A percentile compares a stretch with the other conserved stretches of the same genome.
Evolutionary conservation across 2,888 invertebrate genomes (phyloP).

Genomic region (Parnassius mnemosyne): DNA sequence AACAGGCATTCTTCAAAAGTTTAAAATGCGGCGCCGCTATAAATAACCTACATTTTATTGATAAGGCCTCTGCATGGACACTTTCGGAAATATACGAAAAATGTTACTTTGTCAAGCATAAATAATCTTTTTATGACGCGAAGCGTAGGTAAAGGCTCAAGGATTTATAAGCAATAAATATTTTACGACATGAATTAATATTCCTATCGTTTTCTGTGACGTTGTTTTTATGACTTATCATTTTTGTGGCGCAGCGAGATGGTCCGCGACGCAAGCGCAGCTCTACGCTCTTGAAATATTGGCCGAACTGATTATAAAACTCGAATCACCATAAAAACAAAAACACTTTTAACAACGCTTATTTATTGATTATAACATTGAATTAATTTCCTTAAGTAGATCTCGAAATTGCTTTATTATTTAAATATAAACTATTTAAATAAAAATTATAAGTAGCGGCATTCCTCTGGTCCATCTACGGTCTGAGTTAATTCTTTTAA

Average conservation of each 20-base stretch:
- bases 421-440: conserved; percentile 36
- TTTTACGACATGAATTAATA: conserved; percentile 81
- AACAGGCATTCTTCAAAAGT: conserved; percentile 39
- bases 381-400: conserved; percentile 57
- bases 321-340: conserved; percentile 66
- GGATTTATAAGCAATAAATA: conserved; percentile 80
- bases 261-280: conserved; percentile 52
- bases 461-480: conserved; percentile 7
- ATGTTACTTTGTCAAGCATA: conserved; percentile 78
- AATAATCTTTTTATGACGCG: conserved; percentile 81
- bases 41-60: conserved; percentile 75
- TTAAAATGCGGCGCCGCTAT: conserved; percentile 63
- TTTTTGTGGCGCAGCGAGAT: conserved; percentile 72
- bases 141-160: conserved; percentile 80
- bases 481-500: too few species aligned
- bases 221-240: conserved; percentile 80
- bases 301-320: conserved; percentile 67
- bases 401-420: conserved; percentile 39
- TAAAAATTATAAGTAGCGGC: conserved; percentile 34
- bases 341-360: conserved; percentile 61
- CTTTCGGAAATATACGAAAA: conserved; percentile 76
- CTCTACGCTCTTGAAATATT: conserved; percentile 63
- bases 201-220: conserved; percentile 80
- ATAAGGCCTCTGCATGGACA: conserved; percentile 63
- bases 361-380: conserved; percentile 65